phyloP scores from a whole-genome alignment of 2,797 vertebrate genomes.

The Tachyglossus aculeatus region DNA sequence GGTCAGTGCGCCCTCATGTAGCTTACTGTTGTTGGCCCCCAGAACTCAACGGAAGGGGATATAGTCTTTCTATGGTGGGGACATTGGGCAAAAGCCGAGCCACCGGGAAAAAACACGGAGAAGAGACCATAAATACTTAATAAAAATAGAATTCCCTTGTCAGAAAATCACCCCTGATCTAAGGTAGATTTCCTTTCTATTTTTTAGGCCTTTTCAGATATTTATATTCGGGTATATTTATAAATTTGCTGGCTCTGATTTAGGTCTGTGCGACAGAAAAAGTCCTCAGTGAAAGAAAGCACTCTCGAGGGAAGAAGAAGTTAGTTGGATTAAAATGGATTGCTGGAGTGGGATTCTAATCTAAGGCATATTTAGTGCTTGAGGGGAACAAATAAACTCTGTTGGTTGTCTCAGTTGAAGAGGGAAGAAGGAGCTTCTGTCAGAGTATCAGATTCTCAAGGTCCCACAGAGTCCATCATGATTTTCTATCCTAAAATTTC shows the following conservation, averaged over 20 bases:
- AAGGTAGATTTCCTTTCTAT: constrained; percentile 42
- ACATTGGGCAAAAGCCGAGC: background rate
- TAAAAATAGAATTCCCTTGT: background rate
- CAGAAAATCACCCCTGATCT: background rate
- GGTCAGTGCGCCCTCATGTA: background rate
- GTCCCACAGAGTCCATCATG: background rate
- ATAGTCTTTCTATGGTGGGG: background rate
- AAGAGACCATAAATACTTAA: background rate
- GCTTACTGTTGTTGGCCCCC: background rate
- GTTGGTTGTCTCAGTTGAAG: constrained; percentile 39
- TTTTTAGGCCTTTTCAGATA: constrained; percentile 32
- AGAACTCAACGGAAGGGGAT: background rate
- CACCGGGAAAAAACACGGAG: background rate
- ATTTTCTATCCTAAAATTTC: background rate
- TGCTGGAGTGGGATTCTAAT: background rate
- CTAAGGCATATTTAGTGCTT: background rate
- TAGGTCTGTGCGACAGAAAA: constrained; percentile 44
- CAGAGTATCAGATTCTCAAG: background rate
- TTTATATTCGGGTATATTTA: constrained; percentile 53
- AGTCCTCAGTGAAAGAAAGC: constrained; percentile 14
- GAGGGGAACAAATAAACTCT: constrained; percentile 38
- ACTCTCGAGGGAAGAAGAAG: constrained; percentile 48
- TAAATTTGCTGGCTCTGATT: constrained; percentile 47
- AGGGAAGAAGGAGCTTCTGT: constrained; percentile 20
- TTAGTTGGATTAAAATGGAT: constrained; percentile 32